These are phyloP conservation scores for Andrena bucephala DNA, from an alignment of 2,888 invertebrate genomes.

Conservation along the genomic window DNA sequence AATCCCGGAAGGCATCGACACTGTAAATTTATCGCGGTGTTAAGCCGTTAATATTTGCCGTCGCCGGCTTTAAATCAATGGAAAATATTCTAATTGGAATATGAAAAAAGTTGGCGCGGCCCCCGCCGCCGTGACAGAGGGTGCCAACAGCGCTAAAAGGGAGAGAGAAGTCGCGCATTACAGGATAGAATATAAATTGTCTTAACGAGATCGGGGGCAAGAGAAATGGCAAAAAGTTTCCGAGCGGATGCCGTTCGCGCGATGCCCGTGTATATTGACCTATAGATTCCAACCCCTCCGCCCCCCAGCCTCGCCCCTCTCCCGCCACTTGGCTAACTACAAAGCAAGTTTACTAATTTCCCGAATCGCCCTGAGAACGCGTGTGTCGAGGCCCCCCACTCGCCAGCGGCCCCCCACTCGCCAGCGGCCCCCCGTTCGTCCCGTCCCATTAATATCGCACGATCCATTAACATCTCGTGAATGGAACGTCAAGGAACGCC, in stretches of 20 bases:
- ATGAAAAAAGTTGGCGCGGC: slow-evolving; percentile 84
- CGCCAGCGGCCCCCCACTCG: no score
- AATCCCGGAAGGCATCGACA: slow-evolving; percentile 76
- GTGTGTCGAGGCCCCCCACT: slow-evolving; percentile 16
- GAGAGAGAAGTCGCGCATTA: slow-evolving; percentile 54
- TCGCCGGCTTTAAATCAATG: slow-evolving; percentile 83
- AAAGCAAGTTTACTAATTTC: slow-evolving; percentile 64
- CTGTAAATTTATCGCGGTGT: slow-evolving; percentile 82
- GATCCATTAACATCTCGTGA: slow-evolving; percentile 49
- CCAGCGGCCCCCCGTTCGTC: slow-evolving; percentile 4
- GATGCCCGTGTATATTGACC: slow-evolving; percentile 52
- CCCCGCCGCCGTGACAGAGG: slow-evolving; percentile 48
- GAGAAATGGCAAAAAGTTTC: slow-evolving; percentile 76
- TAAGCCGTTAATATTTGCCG: slow-evolving; percentile 84
- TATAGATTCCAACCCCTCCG: slow-evolving; percentile 40
- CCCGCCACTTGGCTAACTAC: slow-evolving; percentile 29
- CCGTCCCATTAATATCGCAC: slow-evolving; percentile 36
- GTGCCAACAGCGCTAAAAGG: slow-evolving; percentile 43
- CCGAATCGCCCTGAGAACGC: slow-evolving; percentile 28
- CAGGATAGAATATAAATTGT: slow-evolving; percentile 80
- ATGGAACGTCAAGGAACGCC: slow-evolving; percentile 29
- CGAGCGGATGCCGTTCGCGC: slow-evolving; percentile 57
- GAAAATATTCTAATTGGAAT: slow-evolving; percentile 85
- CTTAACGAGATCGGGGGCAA: slow-evolving; percentile 71
- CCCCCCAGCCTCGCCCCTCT: slow-evolving; percentile 2